A percentile compares a stretch with the other conserved stretches of the same genome.
Conservation (phyloP, 2,888 invertebrate genomes). For the Ochropleura leucogaster region DNA sequence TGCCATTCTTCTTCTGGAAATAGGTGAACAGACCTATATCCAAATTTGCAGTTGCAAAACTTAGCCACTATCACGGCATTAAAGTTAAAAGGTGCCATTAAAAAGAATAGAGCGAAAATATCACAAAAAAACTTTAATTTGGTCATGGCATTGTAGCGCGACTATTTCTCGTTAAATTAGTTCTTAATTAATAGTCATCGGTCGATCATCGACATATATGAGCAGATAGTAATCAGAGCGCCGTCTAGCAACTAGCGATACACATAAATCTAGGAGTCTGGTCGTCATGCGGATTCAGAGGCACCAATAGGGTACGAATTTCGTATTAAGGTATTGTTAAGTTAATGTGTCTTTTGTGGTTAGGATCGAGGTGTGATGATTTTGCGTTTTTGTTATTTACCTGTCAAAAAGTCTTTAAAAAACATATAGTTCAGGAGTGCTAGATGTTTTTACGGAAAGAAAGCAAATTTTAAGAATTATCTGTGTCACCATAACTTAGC, state of each 20-base stretch:
- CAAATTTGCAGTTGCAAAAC: background rate
- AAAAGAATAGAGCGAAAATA: background rate
- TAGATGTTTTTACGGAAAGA: too few relatives aligned
- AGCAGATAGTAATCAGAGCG: slow-evolving; percentile 54
- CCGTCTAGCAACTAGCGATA: slow-evolving; percentile 26
- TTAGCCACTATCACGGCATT: background rate
- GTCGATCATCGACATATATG: slow-evolving; percentile 55
- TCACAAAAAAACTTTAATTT: background rate
- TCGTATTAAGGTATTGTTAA: background rate
- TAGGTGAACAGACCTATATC: background rate
- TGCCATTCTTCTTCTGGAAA: background rate
- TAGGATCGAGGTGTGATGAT: too few relatives aligned
- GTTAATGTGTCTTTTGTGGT: background rate
- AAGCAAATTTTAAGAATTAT: background rate
- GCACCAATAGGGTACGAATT: slow-evolving; percentile 34
- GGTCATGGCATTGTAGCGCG: slow-evolving; percentile 11
- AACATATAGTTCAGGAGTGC: too few relatives aligned
- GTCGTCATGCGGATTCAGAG: slow-evolving; percentile 47
- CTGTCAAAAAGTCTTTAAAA: background rate
- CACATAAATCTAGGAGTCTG: slow-evolving; percentile 41
- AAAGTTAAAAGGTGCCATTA: background rate
- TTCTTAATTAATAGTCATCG: slow-evolving; percentile 47
- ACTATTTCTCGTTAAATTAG: slow-evolving; percentile 26
- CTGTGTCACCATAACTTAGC: background rate
- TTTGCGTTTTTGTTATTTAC: background rate